Evolutionary conservation across 2,113 vertebrate species (phyloP), one percentile per base, ranked within the genome.

Genomic region (Apteryx mantelli): DNA sequence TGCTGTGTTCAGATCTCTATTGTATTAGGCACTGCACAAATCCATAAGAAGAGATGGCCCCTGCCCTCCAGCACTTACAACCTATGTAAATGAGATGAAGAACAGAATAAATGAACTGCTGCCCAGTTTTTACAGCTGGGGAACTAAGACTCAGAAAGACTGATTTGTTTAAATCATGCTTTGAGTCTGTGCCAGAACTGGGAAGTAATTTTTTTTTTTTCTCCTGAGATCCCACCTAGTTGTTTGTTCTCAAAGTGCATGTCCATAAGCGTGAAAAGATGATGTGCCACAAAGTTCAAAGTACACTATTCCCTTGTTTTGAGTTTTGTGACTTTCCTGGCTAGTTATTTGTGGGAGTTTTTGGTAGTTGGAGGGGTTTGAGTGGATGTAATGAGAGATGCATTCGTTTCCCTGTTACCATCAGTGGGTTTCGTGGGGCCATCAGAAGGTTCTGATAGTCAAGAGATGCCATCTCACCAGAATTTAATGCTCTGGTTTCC

Each of bases 281-380:
- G n/a, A 36, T 9, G 2, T 32, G 12, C 8, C n/a, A 20, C 16
- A 48, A 61, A 80, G 77, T 44, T 56, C 21, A 86, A 82, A 83
- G 64, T 44, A n/a, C 0, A 0, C 7, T 10, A 5, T 58, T 63
- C 15, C 2, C 5, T 5, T 56, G 0, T 9, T 74, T 80, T 75
- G 30, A 60, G 15, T 42, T 86, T 42, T 81, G 38, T 77, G 53
- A 64, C 50, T 82, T 46, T 64, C 26, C 46, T 42, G 36, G 21
- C 3, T 58, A 53, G 4, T 9, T 15, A 32, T 12, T 56, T 85
- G 34, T 0, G 76, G 48, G 9, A 64, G 3, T 19, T 40, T 88
- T 84, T 60, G 10, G 8, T 79, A 9, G 25, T 69, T 9, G 2
- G 7, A 44, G 38, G 22, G 40, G 70, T 70, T 82, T 88, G 21